phyloP scores from a whole-genome alignment of 1,140 invertebrate genomes.

The Saccostrea glomerata region DNA sequence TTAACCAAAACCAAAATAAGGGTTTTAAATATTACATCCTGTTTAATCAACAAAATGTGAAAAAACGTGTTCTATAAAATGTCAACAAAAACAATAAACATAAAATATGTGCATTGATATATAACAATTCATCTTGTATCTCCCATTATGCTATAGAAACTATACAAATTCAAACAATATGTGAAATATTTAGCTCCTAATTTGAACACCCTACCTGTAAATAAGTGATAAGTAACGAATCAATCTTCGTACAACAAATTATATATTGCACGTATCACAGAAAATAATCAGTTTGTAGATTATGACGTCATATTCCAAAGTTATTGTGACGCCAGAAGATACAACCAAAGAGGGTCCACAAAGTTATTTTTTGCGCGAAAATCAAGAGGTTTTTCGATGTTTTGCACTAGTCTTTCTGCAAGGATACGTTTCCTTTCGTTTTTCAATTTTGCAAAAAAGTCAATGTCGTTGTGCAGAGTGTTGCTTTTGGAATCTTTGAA shows the following conservation, averaged over 20 bases:
- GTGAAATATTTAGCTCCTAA: not conserved
- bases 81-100: slow-evolving; percentile 8
- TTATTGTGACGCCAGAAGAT: slow-evolving; percentile 27
- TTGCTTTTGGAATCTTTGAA: not conserved
- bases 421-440: not conserved
- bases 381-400: not conserved
- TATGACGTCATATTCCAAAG: not conserved
- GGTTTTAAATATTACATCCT: not conserved
- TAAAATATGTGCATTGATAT: slow-evolving; percentile 6
- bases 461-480: slow-evolving; percentile 1
- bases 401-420: not conserved
- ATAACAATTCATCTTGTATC: not conserved
- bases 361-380: not conserved
- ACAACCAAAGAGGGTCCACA: slow-evolving; percentile 9
- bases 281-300: slow-evolving; percentile 27
- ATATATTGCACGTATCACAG: slow-evolving; percentile 11
- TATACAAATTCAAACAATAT: not conserved
- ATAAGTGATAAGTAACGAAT: not conserved
- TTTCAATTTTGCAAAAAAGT: not conserved
- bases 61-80: not conserved
- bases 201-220: not conserved
- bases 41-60: no score
- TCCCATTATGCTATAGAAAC: not conserved
- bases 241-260: not conserved
- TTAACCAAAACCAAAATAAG: not conserved